Base-by-base conservation (phyloP, 2,888 invertebrate species). In the Mycogona germanica region DNA sequence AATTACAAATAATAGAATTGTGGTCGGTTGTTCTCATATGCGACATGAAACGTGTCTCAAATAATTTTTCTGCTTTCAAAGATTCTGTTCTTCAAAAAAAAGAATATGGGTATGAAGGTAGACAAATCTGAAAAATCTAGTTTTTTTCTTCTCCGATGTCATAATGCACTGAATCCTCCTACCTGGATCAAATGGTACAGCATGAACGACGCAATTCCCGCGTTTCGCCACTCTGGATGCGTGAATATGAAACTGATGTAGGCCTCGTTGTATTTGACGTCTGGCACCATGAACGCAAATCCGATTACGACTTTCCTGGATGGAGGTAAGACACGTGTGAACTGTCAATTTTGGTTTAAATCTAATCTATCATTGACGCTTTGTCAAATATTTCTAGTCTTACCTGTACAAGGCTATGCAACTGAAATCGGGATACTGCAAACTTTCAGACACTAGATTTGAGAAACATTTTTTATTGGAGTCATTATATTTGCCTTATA, bases 371-470 rank as follows among this genome's bases (percentile, higher is more conserved):
- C 19, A 1, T 9, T 32, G 32, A 32, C 26, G 5, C 26, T 14
- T 2, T 14, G 1, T 19, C 3, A 12, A 21, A 17, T n/a, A 19
- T 6, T 12, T n/a, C n/a, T n/a, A n/a, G n/a, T 17, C 47, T 47
- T 47, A 58, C 58, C 40, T 78, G 68, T 87, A 88, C 6, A 87
- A 68, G 35, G 82, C 91, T 45, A 93, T 86, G 67, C 89, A 88
- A 64, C 85, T 91, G 70, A 85, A 91, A 68, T 93, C 93, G 0
- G 93, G 92, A 72, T 92, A 92, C 65, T 87, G 84, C 2, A 93
- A 75, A 56, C 84, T 81, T 63, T 91, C 91, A 0, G 87, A 82
- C 67, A 93, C 89, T 91, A 70, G 55, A 73, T 54, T 59, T 55
- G 48, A 55, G 30, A 53, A 35, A 55, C 12, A 48, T 45, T 29